A percentile compares a stretch with the other conserved stretches of the same genome.
Conservation (phyloP, 2,113 vertebrate species). For the Burhinus oedicnemus region DNA sequence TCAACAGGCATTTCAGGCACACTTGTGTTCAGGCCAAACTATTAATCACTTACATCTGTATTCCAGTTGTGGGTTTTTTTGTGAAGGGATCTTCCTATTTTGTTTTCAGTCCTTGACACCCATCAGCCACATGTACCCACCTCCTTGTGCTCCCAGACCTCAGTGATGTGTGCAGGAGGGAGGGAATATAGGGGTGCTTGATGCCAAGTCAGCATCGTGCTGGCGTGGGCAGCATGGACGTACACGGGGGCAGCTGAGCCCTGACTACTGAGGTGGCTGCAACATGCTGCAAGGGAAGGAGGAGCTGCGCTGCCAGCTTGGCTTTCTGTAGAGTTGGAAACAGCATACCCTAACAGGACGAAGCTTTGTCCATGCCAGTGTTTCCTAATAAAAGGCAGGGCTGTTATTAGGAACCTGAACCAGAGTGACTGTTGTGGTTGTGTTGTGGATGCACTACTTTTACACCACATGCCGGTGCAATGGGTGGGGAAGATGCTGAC, state of each 20-base stretch:
- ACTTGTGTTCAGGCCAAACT: not conserved
- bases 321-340: not conserved
- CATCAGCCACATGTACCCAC: accelerated
- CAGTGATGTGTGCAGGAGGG: not conserved
- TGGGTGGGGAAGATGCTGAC: not conserved
- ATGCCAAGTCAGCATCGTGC: not conserved
- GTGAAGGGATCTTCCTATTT: not conserved
- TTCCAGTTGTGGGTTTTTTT: not conserved
- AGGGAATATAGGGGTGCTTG: not conserved
- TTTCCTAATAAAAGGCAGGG: not conserved
- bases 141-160: not conserved
- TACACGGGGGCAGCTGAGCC: accelerated
- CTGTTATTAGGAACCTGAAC: not conserved
- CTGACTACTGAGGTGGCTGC: not conserved
- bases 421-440: not conserved
- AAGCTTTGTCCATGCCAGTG: not conserved
- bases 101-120: not conserved
- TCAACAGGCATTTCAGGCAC: not conserved
- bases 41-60: not conserved
- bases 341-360: not conserved
- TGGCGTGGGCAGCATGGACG: not conserved
- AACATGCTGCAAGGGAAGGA: not conserved
- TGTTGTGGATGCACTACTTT: not conserved
- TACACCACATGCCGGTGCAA: not conserved
- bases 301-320: not conserved